Conservation (phyloP, 2,113 vertebrate genomes). For the Oophaga pumilio region DNA sequence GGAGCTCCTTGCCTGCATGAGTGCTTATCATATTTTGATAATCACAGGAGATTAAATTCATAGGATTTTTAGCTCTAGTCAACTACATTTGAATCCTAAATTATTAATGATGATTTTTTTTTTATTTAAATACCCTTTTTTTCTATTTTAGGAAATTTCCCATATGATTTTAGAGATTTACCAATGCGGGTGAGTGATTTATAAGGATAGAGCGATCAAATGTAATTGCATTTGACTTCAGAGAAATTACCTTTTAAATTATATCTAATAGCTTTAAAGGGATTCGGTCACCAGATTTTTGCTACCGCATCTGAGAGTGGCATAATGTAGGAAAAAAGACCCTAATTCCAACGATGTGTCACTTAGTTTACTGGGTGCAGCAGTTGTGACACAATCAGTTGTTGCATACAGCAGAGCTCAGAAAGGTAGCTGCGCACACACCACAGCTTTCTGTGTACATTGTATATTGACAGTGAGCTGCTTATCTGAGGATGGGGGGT, state of each 20-base stretch:
- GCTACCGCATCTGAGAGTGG: no score
- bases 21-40: background rate
- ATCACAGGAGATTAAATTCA: background rate
- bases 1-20: background rate
- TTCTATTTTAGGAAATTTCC: constrained; percentile 64
- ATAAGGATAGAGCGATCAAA: background rate
- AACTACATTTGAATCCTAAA: background rate
- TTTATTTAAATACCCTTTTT: background rate
- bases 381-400: no score
- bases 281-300: no score
- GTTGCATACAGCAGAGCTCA: no score
- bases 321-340: no score
- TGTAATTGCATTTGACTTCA: background rate
- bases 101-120: background rate
- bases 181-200: constrained; percentile 62
- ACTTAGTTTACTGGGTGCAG: no score
- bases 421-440: no score
- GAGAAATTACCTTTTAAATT: background rate
- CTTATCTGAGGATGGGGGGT: no score
- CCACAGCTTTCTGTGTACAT: no score
- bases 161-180: constrained; percentile 58
- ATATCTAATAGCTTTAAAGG: no score
- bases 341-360: no score
- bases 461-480: no score
- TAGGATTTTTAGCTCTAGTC: background rate